These are phyloP conservation scores for Sphinx pinastri DNA, from an alignment of 2,888 invertebrate species.

Conservation along the genomic window DNA sequence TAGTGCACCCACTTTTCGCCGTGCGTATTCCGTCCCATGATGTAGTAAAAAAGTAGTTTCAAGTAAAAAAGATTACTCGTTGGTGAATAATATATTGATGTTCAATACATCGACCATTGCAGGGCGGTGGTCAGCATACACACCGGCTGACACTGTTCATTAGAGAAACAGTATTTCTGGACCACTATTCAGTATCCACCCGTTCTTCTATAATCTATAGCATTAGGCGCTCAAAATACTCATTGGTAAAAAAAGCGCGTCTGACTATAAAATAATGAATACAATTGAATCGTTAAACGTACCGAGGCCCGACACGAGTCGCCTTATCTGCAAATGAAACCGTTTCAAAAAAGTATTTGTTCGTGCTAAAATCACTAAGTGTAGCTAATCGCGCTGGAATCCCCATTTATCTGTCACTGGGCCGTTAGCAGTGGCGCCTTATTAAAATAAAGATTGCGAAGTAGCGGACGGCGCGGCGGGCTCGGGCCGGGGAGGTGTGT, in stretches of 20 bases:
- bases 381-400: slow-evolving; percentile 13
- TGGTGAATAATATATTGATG: too few relatives aligned
- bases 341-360: slow-evolving; percentile 1
- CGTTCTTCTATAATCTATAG: too few relatives aligned
- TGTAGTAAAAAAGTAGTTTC: too few relatives aligned
- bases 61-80: too few relatives aligned
- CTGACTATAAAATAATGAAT: neutral
- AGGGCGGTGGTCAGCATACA: too few relatives aligned
- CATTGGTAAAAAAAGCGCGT: neutral
- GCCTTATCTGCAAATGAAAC: slow-evolving; percentile 10
- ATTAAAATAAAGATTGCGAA: slow-evolving; percentile 15
- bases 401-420: slow-evolving; percentile 21
- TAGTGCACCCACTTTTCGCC: too few relatives aligned
- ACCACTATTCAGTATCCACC: too few relatives aligned
- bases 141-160: too few relatives aligned
- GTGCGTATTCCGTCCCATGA: too few relatives aligned
- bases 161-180: too few relatives aligned
- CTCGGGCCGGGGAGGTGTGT: neutral
- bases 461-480: neutral
- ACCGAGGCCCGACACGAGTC: neutral
- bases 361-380: slow-evolving; percentile 14
- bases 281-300: neutral
- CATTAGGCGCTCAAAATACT: neutral
- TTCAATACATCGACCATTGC: too few relatives aligned
- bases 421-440: slow-evolving; percentile 5